phyloP scores from a whole-genome alignment of 2,888 invertebrate genomes.

The Temnothorax ravouxi region DNA sequence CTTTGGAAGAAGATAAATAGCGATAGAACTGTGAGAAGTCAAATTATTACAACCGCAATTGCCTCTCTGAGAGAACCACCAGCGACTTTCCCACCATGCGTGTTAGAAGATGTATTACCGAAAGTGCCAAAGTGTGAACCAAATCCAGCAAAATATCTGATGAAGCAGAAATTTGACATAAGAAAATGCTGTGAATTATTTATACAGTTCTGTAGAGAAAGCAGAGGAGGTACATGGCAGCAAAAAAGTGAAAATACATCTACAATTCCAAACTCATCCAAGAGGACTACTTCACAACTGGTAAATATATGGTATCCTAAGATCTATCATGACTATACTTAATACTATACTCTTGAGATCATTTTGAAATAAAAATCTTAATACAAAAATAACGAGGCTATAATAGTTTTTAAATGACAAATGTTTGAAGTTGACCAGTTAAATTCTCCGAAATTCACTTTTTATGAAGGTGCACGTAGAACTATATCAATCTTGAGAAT shows the following conservation, averaged over 20 bases:
- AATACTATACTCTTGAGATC: background rate
- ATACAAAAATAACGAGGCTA: background rate
- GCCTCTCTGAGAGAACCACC: slow-evolving; percentile 79
- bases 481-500: background rate
- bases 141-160: slow-evolving; percentile 78
- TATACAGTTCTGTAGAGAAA: slow-evolving; percentile 77
- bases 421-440: background rate
- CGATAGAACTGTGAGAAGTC: slow-evolving; percentile 77
- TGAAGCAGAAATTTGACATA: slow-evolving; percentile 81
- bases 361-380: background rate
- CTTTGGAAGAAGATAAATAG: slow-evolving; percentile 83
- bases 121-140: slow-evolving; percentile 80
- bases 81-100: slow-evolving; percentile 74
- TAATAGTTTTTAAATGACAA: background rate
- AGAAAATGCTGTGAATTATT: slow-evolving; percentile 81
- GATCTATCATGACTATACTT: background rate
- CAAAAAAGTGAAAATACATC: slow-evolving; percentile 53
- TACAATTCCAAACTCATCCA: slow-evolving; percentile 59
- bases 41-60: slow-evolving; percentile 79
- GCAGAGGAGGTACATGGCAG: slow-evolving; percentile 43
- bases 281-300: slow-evolving; percentile 61
- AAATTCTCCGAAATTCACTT: background rate
- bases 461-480: background rate
- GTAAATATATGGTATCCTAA: slow-evolving; percentile 48
- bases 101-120: slow-evolving; percentile 81